Evolutionary conservation across 2,113 vertebrate species (phyloP).

Genomic region (Otocyon megalotis): DNA sequence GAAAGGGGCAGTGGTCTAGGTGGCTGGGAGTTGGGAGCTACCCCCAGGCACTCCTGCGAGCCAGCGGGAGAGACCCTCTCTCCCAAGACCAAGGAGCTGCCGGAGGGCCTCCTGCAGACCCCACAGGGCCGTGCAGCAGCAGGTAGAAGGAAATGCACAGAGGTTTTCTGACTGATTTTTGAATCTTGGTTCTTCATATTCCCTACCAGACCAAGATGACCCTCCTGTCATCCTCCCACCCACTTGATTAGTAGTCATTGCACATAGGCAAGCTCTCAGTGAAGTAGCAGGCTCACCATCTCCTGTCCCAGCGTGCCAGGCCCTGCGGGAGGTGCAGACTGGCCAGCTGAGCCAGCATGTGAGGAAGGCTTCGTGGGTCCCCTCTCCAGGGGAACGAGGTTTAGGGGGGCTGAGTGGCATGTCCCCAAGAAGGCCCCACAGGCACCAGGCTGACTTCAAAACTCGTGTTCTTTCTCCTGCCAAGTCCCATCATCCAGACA

Average conservation of each 20-base stretch:
- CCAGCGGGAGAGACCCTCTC: not conserved
- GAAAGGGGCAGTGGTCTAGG: not conserved
- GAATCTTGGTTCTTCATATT: not conserved
- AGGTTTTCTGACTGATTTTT: not conserved
- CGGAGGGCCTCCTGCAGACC: rapidly evolving
- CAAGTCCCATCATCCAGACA: no score
- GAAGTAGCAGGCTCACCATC: rapidly evolving
- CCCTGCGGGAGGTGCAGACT: not conserved
- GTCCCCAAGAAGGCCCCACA: rapidly evolving
- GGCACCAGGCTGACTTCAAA: not conserved
- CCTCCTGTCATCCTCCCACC: rapidly evolving
- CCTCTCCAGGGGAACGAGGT: not conserved
- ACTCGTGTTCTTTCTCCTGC: not conserved
- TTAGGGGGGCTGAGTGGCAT: rapidly evolving
- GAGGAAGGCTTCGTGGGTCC: no score
- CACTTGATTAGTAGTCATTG: rapidly evolving
- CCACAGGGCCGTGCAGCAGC: rapidly evolving
- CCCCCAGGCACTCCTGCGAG: not conserved
- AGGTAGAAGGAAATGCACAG: not conserved
- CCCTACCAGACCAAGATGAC: no score
- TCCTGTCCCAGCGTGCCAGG: rapidly evolving
- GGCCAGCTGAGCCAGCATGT: rapidly evolving
- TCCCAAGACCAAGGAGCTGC: not conserved
- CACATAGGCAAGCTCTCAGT: rapidly evolving
- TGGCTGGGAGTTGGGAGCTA: no score